Evolutionary conservation across 2,888 invertebrate genomes (phyloP), one percentile per base, ranked within the genome.

Genomic region (Chymomyza fuscimana): DNA sequence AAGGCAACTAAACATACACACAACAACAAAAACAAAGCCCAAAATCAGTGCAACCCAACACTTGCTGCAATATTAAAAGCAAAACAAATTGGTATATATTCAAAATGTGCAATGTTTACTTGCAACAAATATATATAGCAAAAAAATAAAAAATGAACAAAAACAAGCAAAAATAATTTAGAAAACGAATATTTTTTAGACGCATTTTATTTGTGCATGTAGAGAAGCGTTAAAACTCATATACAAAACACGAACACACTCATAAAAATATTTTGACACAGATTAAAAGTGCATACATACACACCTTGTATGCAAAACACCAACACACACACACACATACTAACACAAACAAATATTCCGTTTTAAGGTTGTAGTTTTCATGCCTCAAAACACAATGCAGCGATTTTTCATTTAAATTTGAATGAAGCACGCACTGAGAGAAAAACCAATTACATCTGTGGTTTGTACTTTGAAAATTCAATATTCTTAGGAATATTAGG

Each of bases 371-470:
- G 36, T n/a, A 16, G 63, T 19, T 15, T 56, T 54, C 59, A 67
- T 77, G 77, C 78, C 74, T 72, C 81, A 76, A 67, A 74, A 74
- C 74, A 81, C 80, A 81, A 76, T 74, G 63, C 81, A 73, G 68
- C 74, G 70, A 46, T 73, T 81, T 73, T 83, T 82, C 84, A 82
- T 83, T 81, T 82, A 81, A 83, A 82, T 82, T 81, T 83, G 81
- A 83, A 82, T 82, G 84, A 81, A 81, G 79, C 65, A 5, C 6
- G 6, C 32, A 32, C 32, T 32, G 32, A 32, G 9, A 32, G 32
- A 32, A 32, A 32, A 32, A 9, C 0, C 4, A 25, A 25, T 25
- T 25, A 25, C 25, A 25, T 25, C 25, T 25, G 25, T 25, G 25
- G 25, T 4, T 25, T 25, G 25, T 25, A 4, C 25, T 19, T 19